Percentiles rank a stretch among this genome's conserved stretches.
These are phyloP conservation scores for Epizoanthus illoricatus DNA, from an alignment of 92 coral and sea anemone species.

Conservation along the genomic window DNA sequence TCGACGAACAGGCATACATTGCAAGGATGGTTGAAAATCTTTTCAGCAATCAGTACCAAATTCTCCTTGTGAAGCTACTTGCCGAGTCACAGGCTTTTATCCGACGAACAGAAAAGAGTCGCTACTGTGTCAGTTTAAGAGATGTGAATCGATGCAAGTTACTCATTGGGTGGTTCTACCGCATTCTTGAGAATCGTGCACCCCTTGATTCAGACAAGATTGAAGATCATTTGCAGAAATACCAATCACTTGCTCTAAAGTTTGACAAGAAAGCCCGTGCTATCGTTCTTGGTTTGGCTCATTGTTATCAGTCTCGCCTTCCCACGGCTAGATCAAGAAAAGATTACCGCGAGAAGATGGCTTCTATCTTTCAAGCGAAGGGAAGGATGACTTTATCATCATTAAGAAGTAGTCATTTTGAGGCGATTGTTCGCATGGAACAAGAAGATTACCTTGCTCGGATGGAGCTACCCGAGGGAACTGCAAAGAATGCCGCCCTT, in stretches of 20 bases:
- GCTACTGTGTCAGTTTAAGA: slow-evolving; percentile 88
- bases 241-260: slow-evolving; percentile 29
- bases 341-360: slow-evolving; percentile 59
- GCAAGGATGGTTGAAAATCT: slow-evolving; percentile 84
- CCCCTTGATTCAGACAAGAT: slow-evolving; percentile 14
- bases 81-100: slow-evolving; percentile 79
- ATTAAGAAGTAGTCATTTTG: slow-evolving; percentile 50
- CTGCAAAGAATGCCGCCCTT: slow-evolving; percentile 93
- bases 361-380: slow-evolving; percentile 46
- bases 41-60: slow-evolving; percentile 38
- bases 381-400: background rate
- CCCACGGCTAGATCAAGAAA: slow-evolving; percentile 65
- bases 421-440: slow-evolving; percentile 83
- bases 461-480: slow-evolving; percentile 97
- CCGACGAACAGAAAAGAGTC: slow-evolving; percentile 66
- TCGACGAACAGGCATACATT: slow-evolving; percentile 84
- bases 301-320: slow-evolving; percentile 91
- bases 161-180: slow-evolving; percentile 77
- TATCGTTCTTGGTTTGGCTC: slow-evolving; percentile 86
- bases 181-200: slow-evolving; percentile 45
- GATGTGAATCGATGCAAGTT: slow-evolving; percentile 83
- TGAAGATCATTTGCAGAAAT: slow-evolving; percentile 29
- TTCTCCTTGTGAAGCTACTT: slow-evolving; percentile 65
- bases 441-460: slow-evolving; percentile 91
- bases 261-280: slow-evolving; percentile 24